Conservation (phyloP, 2,113 vertebrate genomes). For the Hiodon alosoides region DNA sequence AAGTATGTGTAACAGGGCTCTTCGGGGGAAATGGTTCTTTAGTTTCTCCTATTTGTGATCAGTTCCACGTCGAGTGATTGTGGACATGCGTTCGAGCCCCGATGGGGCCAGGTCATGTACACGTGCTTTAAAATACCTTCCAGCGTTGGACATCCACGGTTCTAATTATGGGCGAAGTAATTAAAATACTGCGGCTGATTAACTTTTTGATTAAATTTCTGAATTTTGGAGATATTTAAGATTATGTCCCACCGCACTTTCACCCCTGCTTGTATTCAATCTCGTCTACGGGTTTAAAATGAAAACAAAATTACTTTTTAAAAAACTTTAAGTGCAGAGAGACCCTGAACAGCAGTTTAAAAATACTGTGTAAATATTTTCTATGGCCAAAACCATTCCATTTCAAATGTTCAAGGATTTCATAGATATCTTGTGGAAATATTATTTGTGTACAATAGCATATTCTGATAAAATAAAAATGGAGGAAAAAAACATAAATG, state of each 20-base stretch:
- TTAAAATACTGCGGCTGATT: not conserved
- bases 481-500: not conserved
- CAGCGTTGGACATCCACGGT: not conserved
- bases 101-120: too few relatives aligned
- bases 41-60: too few relatives aligned
- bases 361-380: conserved; percentile 25
- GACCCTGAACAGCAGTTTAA: conserved; percentile 15
- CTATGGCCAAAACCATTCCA: conserved; percentile 19
- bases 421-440: not conserved
- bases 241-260: conserved; percentile 11
- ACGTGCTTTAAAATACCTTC: not conserved
- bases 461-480: not conserved
- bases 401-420: conserved; percentile 7
- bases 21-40: too few relatives aligned
- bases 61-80: too few relatives aligned
- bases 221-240: not conserved
- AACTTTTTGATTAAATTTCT: conserved; percentile 5
- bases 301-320: too few relatives aligned
- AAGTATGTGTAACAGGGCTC: too few relatives aligned
- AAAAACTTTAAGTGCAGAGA: not conserved
- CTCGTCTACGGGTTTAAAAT: too few relatives aligned
- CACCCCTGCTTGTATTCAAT: conserved; percentile 10
- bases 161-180: not conserved
- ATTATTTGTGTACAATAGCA: not conserved
- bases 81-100: too few relatives aligned